Evolutionary conservation across 2,113 vertebrate species (phyloP), one percentile per base, ranked within the genome.

Genomic region (Tringa solitaria): DNA sequence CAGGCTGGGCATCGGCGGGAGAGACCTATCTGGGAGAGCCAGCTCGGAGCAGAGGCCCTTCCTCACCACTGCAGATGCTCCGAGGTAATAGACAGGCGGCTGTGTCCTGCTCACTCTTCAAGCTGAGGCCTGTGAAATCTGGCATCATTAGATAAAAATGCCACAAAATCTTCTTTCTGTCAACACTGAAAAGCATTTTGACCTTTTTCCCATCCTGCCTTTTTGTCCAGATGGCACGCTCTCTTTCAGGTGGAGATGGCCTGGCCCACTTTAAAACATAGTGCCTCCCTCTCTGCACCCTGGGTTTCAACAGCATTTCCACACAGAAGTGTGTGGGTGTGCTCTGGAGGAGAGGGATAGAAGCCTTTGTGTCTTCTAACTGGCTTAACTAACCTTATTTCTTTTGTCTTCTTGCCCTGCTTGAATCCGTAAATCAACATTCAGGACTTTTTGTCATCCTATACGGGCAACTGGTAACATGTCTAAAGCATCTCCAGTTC

Each of bases 11-110:
- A 72, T 94, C 3, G 0, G 33, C 33, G 80, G 94, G 92, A 96
- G 94, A 94, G 89, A 96, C 89, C 63, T 95, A 85, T 95, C 77
- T 96, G 74, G 74, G 70, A 95, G 70, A 89, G 77, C 41, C 67
- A 89, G 77, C 45, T 96, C 46, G 7, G 84, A 95, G 78, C 77
- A 94, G 77, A 95, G 87, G 61, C 74, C 74, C n/a, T 91, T 93
- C 63, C 67, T 93, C 59, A 48, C 67, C 81, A 43, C 70, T 84
- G 19, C 84, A 89, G 84, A 59, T 93, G 84, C 67, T 96, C 89
- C 2, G 21, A 91, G 79, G 67, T 87, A 82, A 80, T 8, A 67
- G 54, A 46, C 70, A 75, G 74, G 74, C 10, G 4, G 15, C 61
- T 89, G 53, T 60, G 50, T 75, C 69, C 77, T 79, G 73, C 48